These are phyloP conservation scores for Ifrita kowaldi DNA, from an alignment of 2,113 vertebrate genomes.

Conservation along the genomic window DNA sequence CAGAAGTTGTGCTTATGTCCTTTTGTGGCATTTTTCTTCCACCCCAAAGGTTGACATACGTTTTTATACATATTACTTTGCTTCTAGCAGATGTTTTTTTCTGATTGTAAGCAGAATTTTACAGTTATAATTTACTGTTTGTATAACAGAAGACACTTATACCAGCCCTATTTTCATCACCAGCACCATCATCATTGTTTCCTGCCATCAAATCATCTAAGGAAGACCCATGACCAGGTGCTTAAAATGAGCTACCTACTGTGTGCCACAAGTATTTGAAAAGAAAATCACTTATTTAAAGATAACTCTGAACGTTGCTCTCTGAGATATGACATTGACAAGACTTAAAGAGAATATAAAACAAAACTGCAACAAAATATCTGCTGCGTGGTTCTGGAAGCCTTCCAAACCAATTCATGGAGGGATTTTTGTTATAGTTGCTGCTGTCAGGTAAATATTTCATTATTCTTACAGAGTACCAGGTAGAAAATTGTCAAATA, in stretches of 20 bases:
- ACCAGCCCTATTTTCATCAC: not conserved
- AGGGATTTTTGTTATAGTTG: not conserved
- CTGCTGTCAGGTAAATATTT: slow-evolving; percentile 1
- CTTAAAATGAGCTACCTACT: not conserved
- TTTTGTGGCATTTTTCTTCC: not conserved
- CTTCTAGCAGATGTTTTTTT: not conserved
- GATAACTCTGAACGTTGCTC: not conserved
- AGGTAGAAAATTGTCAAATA: not conserved
- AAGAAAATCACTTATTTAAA: not conserved
- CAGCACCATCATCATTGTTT: not conserved
- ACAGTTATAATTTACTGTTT: not conserved
- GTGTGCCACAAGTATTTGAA: not conserved
- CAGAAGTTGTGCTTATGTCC: not conserved
- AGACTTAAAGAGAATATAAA: not conserved
- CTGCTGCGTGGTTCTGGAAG: not conserved
- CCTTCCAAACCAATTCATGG: not conserved
- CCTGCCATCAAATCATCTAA: not conserved
- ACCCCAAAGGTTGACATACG: not conserved
- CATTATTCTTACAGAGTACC: not conserved
- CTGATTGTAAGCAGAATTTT: not conserved
- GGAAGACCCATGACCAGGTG: not conserved
- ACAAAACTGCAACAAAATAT: not conserved
- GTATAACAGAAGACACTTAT: not conserved
- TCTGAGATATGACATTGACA: not conserved
- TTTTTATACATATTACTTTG: not conserved